phyloP scores from a whole-genome alignment of 1,140 invertebrate genomes.

The Orius insidiosus region DNA sequence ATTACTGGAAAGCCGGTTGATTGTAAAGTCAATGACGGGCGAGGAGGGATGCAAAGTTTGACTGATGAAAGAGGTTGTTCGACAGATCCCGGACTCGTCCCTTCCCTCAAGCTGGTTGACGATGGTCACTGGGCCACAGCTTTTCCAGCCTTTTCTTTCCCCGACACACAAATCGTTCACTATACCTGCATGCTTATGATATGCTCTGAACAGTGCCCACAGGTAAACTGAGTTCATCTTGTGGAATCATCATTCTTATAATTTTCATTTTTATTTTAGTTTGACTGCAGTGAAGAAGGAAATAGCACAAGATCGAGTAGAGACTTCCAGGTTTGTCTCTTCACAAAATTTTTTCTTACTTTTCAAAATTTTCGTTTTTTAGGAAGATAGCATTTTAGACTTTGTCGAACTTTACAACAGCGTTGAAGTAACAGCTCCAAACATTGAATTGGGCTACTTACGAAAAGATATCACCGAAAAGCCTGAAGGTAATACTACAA shows the following conservation, averaged over 20 bases:
- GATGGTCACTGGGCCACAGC: conserved; percentile 13
- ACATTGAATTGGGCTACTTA: conserved; percentile 13
- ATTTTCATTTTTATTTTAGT: conserved; percentile 1
- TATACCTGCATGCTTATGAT: conserved; percentile 13
- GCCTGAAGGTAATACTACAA: conserved; percentile 8
- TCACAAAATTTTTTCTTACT: too few relatives aligned
- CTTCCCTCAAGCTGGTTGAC: not conserved
- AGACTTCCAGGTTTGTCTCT: conserved; percentile 4
- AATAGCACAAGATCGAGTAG: conserved; percentile 5
- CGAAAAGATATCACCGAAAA: conserved; percentile 8
- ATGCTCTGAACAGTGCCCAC: conserved; percentile 6
- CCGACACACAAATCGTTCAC: conserved; percentile 10
- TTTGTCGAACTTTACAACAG: conserved; percentile 15
- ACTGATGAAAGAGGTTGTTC: conserved; percentile 11
- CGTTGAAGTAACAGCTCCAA: conserved; percentile 14
- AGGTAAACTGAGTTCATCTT: not conserved
- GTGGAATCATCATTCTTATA: not conserved
- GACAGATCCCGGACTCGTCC: conserved; percentile 8
- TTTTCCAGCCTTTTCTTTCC: conserved; percentile 16
- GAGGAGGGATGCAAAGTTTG: conserved; percentile 6
- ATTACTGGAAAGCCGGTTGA: conserved; percentile 8
- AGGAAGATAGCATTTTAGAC: conserved; percentile 5
- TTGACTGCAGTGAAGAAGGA: conserved; percentile 6
- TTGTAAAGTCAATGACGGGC: conserved; percentile 12
- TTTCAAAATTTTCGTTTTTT: too few relatives aligned